Evolutionary conservation across 1,140 invertebrate species (phyloP), one percentile per base, ranked within the genome.

Genomic region (Heterodera schachtii): DNA sequence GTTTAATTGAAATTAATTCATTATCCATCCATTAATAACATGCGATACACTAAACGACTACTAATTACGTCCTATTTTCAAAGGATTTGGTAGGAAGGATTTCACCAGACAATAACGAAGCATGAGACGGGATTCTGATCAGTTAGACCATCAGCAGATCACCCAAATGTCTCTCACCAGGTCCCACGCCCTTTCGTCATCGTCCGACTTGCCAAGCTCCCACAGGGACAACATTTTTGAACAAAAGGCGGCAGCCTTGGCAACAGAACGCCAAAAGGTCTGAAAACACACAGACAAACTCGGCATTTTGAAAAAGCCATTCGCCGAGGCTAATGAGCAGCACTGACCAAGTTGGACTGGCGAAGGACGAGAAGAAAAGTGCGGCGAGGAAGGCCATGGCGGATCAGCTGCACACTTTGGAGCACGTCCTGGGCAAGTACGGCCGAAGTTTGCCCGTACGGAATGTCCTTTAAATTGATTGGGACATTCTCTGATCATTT

Each of bases 231-330:
- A 47, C 44, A 67, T 66, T 70, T 78, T 78, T 52, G 75, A 47
- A 57, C 69, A 70, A 52, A 78, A 78, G 8, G 44, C 69, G n/a
- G 52, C 69, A 0, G 16, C 70, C 16, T 69, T 43, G 46, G 52
- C 75, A n/a, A 78, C 19, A 52, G 75, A 52, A 78, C 75, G 64
- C 64, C 75, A 78, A n/a, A 78, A 78, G n/a, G 52, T 46, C 60
- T 67, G 52, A 67, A 67, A 52, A 52, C 31, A 31, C 31, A 31
- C 31, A 31, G 31, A 31, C 31, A 31, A 31, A 31, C 31, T n/a
- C n/a, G n/a, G n/a, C n/a, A n/a, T n/a, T n/a, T n/a, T n/a, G 31
- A 31, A 31, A 1, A 31, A 31, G 31, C 31, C 31, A 31, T 31
- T n/a, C n/a, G n/a, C n/a, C n/a, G n/a, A n/a, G 31, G 49, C 49